Evolutionary conservation across 2,888 invertebrate genomes (phyloP), one percentile per base, ranked within the genome.

Genomic region (Torymus aiolomorphi): DNA sequence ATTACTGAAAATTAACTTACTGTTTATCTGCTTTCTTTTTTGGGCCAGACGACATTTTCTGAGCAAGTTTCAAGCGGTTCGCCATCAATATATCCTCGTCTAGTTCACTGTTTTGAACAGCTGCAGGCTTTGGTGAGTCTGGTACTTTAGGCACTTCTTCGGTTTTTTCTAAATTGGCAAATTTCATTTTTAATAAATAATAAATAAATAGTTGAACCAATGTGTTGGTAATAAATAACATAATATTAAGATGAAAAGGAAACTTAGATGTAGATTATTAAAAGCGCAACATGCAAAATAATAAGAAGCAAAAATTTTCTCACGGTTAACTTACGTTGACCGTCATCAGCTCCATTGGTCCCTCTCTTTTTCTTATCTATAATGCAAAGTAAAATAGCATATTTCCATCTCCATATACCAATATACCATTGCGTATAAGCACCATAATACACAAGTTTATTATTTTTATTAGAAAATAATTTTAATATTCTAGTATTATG

Each of bases 41-140:
- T 85, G 94, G 94, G n/a, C 93, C 92, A 61, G 93, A 92, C 86
- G 93, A 92, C 86, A 96, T 90, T 89, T 96, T 96, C 86, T 95
- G 95, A 51, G 95, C 95, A 83, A 97, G 91, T 89, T 95, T 96
- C 70, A 95, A 94, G 78, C 97, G 92, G 91, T 96, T 97, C 80
- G 94, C 94, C 18, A 93, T 92, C 72, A 97, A 93, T 42, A 94
- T 91, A 82, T 96, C 95, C 84, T 95, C 95, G 80, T 94, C 93
- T 51, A 88, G 78, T 76, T 88, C 85, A 51, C 88, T 88, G 81
- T 89, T 89, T 65, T 86, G 87, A 31, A 91, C 86, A 51, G 91
- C 89, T 80, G 92, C 92, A 63, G 90, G 86, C 82, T 88, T 88
- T 12, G 88, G 83, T 18, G 86, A 83, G 74, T 86, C 79, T 62